phyloP scores from a whole-genome alignment of 2,113 vertebrate species.

The Percina caprodes region DNA sequence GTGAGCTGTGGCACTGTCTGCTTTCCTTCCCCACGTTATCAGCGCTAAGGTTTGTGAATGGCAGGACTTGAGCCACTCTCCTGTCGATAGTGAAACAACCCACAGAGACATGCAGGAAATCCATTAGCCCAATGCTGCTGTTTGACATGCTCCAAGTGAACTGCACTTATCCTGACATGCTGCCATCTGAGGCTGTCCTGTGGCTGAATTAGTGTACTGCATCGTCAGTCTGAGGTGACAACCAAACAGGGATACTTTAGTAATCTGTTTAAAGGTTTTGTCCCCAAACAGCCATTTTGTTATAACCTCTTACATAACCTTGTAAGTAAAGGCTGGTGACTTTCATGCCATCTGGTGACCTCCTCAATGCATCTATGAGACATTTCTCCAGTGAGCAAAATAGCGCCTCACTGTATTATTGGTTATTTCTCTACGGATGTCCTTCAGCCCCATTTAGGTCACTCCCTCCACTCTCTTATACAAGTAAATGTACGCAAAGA shows the following conservation, averaged over 20 bases:
- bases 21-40: constrained; percentile 64
- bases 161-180: constrained; percentile 63
- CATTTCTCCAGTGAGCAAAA: constrained; percentile 65
- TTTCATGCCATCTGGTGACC: constrained; percentile 82
- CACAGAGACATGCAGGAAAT: constrained; percentile 74
- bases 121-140: constrained; percentile 70
- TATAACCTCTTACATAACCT: neutral
- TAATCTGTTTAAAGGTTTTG: neutral
- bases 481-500: constrained; percentile 79
- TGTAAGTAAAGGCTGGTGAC: constrained; percentile 59
- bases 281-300: neutral
- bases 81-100: constrained; percentile 74
- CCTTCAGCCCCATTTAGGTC: constrained; percentile 78
- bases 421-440: constrained; percentile 69
- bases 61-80: constrained; percentile 72
- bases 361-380: constrained; percentile 66
- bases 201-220: constrained; percentile 42
- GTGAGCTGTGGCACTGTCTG: constrained; percentile 68
- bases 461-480: constrained; percentile 70
- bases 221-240: neutral
- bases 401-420: constrained; percentile 67
- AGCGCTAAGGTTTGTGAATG: constrained; percentile 63
- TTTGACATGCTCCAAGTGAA: constrained; percentile 74
- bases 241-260: constrained; percentile 5
- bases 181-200: constrained; percentile 39